Evolutionary conservation across 2,113 vertebrate species (phyloP), one percentile per base, ranked within the genome.

Genomic region (Ageneiosus marmoratus): DNA sequence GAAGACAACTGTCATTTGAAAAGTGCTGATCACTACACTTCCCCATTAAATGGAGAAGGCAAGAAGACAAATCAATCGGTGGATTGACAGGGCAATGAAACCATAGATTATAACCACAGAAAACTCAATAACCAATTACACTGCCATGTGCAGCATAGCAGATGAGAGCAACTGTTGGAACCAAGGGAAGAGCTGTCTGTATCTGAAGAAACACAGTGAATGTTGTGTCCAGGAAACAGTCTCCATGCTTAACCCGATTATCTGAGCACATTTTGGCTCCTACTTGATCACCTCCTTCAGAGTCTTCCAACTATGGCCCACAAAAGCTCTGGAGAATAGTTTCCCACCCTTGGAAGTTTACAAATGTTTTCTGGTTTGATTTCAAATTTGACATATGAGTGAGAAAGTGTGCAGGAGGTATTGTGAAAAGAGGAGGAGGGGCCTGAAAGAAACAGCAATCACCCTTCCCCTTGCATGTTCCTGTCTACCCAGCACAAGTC

Each of bases 361-460:
- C 85, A 90, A 85, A 89, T 87, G 87, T 89, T 89, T 88, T 87
- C 87, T 88, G 88, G 84, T 83, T 80, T 76, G 10, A 62, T 46
- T 55, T 87, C 70, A 15, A 58, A 58, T 67, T 37, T 83, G 77
- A 65, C 46, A 32, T 83, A 7, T 18, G 51, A 34, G 67, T 16
- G 48, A 22, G 37, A 77, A 46, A 22, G 58, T 73, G 27, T 44
- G n/a, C 37, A 22, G 24, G 48, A 37, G 62, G 75, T 18, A 41
- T 46, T 74, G 46, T 79, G 56, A 83, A 72, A 80, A 41, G n/a
- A n/a, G 37, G 32, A 37, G 76, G 37, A 20, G 63, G 58, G 29
- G 77, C 24, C 41, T 81, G 41, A 56, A 60, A 77, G 73, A n/a
- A 78, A 44, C 51, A 48, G 27, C 20, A 55, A 78, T 84, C 80